These are phyloP conservation scores for Aptenodytes patagonicus DNA, from an alignment of 2,113 vertebrate species.

Conservation along the genomic window DNA sequence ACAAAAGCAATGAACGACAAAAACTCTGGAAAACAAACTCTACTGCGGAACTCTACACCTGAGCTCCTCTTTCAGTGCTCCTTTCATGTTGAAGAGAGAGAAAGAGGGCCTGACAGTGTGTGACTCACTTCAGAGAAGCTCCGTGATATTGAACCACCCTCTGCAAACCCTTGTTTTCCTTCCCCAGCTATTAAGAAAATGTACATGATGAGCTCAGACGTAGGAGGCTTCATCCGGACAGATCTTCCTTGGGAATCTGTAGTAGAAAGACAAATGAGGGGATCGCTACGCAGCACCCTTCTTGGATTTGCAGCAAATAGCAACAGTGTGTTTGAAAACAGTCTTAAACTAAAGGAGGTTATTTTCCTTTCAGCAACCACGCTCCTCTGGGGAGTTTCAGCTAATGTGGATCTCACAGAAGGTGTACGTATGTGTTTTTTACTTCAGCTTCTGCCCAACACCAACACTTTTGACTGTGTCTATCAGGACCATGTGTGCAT, in stretches of 20 bases:
- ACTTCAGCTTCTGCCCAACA: not conserved
- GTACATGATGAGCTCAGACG: not conserved
- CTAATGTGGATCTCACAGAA: not conserved
- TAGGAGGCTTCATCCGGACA: not conserved
- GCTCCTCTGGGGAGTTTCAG: not conserved
- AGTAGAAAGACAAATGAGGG: not conserved
- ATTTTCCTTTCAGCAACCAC: not conserved
- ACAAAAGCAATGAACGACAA: not conserved
- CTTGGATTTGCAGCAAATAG: not conserved
- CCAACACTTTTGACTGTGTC: not conserved
- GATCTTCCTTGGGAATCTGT: not conserved
- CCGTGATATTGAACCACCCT: not conserved
- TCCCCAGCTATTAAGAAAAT: not conserved
- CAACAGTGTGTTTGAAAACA: not conserved
- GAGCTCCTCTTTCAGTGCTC: not conserved
- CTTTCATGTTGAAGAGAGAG: not conserved
- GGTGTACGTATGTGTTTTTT: not conserved
- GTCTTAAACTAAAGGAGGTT: not conserved
- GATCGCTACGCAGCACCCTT: not conserved
- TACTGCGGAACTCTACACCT: not conserved
- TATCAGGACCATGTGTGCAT: not conserved
- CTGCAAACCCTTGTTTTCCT: not conserved
- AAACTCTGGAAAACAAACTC: not conserved
- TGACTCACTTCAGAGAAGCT: not conserved
- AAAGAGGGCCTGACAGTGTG: not conserved